These are phyloP conservation scores for Pocillopora damicornis DNA, from an alignment of 64 coral and sea anemone species.

Conservation along the genomic window DNA sequence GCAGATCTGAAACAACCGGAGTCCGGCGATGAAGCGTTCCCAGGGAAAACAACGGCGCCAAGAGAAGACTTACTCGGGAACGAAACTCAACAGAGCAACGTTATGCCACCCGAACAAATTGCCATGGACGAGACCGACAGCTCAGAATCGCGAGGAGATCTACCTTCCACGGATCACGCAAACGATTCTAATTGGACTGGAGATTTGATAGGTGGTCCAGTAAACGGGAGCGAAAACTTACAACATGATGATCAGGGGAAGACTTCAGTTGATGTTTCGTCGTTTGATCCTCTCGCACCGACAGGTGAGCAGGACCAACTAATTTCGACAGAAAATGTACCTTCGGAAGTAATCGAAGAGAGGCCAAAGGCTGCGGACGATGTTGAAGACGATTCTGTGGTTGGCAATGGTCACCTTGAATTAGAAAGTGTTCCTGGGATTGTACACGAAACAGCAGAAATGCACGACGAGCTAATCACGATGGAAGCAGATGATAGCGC, in stretches of 20 bases:
- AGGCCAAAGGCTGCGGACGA: not conserved
- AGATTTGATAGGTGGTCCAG: not conserved
- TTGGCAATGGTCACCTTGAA: not conserved
- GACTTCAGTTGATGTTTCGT: not conserved
- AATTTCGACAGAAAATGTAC: not conserved
- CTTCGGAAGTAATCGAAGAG: conserved; percentile 1
- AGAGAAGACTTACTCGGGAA: not conserved
- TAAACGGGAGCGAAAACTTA: not conserved
- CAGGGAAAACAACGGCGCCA: not conserved
- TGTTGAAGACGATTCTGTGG: not conserved
- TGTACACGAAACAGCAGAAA: not conserved
- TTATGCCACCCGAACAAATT: not conserved
- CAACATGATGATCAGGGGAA: not conserved
- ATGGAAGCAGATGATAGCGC: not conserved
- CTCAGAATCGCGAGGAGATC: not conserved
- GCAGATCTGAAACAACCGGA: conserved; percentile 3
- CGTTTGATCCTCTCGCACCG: not conserved
- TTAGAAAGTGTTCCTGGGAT: too few relatives aligned
- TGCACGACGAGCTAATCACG: too few relatives aligned
- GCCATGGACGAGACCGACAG: not conserved
- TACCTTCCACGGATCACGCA: not conserved
- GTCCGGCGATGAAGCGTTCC: not conserved
- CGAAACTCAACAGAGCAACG: not conserved
- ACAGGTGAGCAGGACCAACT: not conserved
- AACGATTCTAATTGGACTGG: not conserved